Evolutionary conservation across 2,888 invertebrate species (phyloP).

Genomic region (Thelaira solivaga): DNA sequence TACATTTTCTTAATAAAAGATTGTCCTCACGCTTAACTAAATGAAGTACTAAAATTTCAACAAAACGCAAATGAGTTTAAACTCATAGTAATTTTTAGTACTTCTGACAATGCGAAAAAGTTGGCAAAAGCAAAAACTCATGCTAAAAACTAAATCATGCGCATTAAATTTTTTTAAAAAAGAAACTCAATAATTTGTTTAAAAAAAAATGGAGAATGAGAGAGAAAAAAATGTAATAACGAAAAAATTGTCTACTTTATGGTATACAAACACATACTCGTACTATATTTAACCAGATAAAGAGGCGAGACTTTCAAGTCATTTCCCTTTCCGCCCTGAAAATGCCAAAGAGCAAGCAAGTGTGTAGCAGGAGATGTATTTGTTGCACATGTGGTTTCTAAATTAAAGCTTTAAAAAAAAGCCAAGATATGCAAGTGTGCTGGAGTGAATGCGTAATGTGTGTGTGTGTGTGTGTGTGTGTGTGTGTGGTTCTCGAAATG

Average conservation of each 20-base stretch:
- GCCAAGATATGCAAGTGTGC: not conserved
- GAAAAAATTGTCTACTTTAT: too few relatives aligned
- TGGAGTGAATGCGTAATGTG: slow-evolving; percentile 1
- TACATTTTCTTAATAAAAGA: not conserved
- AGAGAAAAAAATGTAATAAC: too few relatives aligned
- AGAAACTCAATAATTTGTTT: not conserved
- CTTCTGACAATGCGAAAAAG: slow-evolving; percentile 6
- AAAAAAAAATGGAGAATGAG: not conserved
- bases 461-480: too few relatives aligned
- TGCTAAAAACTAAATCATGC: not conserved
- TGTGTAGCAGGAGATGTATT: not conserved
- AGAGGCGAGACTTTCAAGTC: slow-evolving; percentile 33
- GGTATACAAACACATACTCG: not conserved
- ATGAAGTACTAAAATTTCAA: not conserved
- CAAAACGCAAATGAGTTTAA: not conserved
- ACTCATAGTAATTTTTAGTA: not conserved
- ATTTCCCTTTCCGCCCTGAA: slow-evolving; percentile 43
- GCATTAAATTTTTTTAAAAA: not conserved
- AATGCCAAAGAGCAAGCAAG: not conserved
- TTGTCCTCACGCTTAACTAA: not conserved
- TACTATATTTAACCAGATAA: not conserved
- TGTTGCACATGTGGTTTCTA: slow-evolving; percentile 9
- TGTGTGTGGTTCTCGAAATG: too few relatives aligned
- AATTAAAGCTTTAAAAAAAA: not conserved
- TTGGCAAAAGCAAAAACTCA: not conserved